Evolutionary conservation across 1,140 invertebrate species (phyloP).

Genomic region (Thaumatotibia leucotreta): DNA sequence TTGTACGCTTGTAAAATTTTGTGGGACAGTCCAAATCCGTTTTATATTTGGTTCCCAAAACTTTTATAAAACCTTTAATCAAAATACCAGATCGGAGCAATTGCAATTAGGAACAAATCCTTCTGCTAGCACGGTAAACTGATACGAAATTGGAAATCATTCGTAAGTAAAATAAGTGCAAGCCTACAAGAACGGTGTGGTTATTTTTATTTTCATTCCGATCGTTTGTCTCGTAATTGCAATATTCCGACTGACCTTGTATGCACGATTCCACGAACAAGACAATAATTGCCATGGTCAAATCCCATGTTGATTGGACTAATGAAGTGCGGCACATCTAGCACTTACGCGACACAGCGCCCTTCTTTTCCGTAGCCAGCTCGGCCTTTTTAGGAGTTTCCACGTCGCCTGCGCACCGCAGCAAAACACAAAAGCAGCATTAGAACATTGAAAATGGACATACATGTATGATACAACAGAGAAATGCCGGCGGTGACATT

Average conservation of each 20-base stretch:
- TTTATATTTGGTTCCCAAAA: no score
- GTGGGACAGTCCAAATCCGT: no score
- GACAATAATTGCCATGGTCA: background rate
- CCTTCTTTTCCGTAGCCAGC: conserved; percentile 69
- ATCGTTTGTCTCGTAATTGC: background rate
- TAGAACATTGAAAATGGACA: conserved; percentile 64
- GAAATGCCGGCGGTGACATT: conserved; percentile 16
- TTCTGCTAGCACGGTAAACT: no score
- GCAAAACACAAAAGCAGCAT: conserved; percentile 73
- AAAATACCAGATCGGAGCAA: no score
- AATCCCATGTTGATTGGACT: background rate
- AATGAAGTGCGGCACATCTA: conserved; percentile 62
- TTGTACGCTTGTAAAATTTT: no score
- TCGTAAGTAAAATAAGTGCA: no score
- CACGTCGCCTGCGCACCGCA: conserved; percentile 65
- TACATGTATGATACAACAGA: conserved; percentile 19
- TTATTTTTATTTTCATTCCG: no score
- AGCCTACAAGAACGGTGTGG: no score
- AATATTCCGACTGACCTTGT: background rate
- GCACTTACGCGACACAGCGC: conserved; percentile 68
- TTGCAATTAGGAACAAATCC: no score
- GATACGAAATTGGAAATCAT: no score
- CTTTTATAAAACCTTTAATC: no score
- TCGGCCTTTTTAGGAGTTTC: conserved; percentile 70
- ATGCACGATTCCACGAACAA: background rate